Evolutionary conservation across 2,113 vertebrate genomes (phyloP), one percentile per base, ranked within the genome.

Genomic region (Agapornis roseicollis): DNA sequence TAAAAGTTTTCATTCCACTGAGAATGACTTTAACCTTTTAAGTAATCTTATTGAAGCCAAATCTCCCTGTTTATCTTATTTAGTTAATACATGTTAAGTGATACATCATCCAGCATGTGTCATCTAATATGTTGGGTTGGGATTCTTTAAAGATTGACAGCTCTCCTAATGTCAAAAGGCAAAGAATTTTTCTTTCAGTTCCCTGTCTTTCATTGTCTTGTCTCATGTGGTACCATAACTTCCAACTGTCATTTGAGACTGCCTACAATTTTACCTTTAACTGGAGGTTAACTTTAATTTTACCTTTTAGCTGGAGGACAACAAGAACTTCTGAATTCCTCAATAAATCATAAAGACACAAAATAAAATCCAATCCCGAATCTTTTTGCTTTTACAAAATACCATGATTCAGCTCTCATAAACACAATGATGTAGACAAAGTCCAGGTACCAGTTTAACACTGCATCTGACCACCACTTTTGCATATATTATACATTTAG

Each of bases 1-100:
- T 78, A 60, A 39, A 94, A 90, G 27, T 92, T 89, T 73, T 80
- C 14, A 80, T 79, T 88, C 63, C 46, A 63, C 41, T 70, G 41
- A 70, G 44, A 82, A 77, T 64, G 61, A 81, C 63, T 95, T 95
- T 90, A 95, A 86, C 49, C 94, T 95, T 90, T 83, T 90, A 90
- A 88, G 85, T 93, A 96, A 93, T 93, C 92, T 61, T 88, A 91
- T 25, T 80, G 90, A 88, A 93, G 71, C 53, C 44, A 90, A 95
- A 92, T 90, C 94, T 90, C 66, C 58, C 55, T 80, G 66, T 85
- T 91, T 87, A 85, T 93, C 79, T 80, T 80, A 72, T 79, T 89
- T 89, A 91, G 81, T 90, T 94, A 96, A 93, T 90, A 44, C 27
- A 0, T 58, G n/a, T 73, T 96, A 91, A 93, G 73, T 83, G 63